phyloP scores from a whole-genome alignment of 2,113 vertebrate species.

The Mastomys natalensis region DNA sequence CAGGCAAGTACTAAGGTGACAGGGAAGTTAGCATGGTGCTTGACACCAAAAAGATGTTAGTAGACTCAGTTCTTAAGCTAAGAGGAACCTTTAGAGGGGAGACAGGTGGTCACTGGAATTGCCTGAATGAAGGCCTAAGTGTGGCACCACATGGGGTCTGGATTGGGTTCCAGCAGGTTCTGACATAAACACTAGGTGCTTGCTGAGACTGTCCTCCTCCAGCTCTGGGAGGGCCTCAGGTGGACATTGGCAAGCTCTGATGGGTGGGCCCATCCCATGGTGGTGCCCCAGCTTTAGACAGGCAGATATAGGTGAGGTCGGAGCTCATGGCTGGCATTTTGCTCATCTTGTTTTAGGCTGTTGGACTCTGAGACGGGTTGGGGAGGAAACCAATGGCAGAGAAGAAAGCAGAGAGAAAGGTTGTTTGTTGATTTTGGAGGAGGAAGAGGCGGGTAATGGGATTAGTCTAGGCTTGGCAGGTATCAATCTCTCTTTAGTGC shows the following conservation, averaged over 20 bases:
- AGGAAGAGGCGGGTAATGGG: background rate
- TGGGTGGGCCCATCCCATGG: no score
- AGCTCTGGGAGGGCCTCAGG: no score
- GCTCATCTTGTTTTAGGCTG: background rate
- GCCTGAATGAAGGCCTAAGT: background rate
- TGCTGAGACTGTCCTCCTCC: background rate
- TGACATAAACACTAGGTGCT: background rate
- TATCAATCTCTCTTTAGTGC: no score
- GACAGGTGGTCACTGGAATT: background rate
- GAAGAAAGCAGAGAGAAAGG: background rate
- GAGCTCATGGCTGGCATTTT: background rate
- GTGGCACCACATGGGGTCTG: background rate
- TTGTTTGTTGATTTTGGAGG: slow-evolving; percentile 60
- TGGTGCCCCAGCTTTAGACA: background rate
- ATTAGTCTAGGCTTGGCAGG: slow-evolving; percentile 7
- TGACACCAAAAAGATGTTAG: background rate
- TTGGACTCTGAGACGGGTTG: background rate
- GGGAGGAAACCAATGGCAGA: background rate
- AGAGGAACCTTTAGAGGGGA: background rate
- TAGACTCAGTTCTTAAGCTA: background rate
- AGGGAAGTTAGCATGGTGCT: background rate
- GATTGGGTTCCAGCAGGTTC: background rate
- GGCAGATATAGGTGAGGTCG: background rate
- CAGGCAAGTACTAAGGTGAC: background rate
- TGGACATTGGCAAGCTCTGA: background rate